A percentile compares a stretch with the other conserved stretches of the same genome.
Evolutionary conservation across 2,888 invertebrate genomes (phyloP).

Genomic region (Psococerastis gibbosa): DNA sequence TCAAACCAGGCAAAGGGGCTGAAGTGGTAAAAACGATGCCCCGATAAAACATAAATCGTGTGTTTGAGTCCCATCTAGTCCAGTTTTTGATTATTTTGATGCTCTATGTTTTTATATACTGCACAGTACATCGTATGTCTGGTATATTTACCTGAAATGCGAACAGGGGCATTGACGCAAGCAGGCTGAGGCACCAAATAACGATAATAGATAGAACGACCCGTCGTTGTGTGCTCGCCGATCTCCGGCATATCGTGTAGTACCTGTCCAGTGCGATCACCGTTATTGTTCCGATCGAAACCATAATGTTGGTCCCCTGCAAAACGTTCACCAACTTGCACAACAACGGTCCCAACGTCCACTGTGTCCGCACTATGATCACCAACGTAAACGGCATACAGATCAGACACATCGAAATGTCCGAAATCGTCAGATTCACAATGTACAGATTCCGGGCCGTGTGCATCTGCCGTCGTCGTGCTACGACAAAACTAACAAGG

Average conservation of each 20-base stretch:
- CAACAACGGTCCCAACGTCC: constrained; percentile 34
- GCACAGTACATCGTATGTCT: too few species aligned
- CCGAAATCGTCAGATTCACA: constrained; percentile 36
- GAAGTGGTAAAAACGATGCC: too few species aligned
- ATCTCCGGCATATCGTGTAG: constrained; percentile 25
- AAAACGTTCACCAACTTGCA: constrained; percentile 36
- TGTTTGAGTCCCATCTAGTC: too few species aligned
- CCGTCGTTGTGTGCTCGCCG: constrained; percentile 17
- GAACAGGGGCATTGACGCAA: constrained; percentile 20
- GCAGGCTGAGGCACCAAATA: constrained; percentile 20
- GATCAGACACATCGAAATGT: constrained; percentile 34
- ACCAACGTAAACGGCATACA: constrained; percentile 39
- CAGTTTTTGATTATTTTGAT: too few species aligned
- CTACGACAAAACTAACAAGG: constrained; percentile 24
- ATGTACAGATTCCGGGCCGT: constrained; percentile 32
- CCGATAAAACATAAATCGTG: too few species aligned
- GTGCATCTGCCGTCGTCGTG: constrained; percentile 21
- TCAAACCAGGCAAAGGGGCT: too few species aligned
- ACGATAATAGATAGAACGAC: constrained; percentile 20
- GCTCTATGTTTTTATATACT: too few species aligned
- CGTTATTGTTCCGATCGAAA: constrained; percentile 38
- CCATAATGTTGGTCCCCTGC: constrained; percentile 37
- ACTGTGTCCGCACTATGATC: constrained; percentile 27
- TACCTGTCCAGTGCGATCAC: constrained; percentile 31
- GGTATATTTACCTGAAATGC: constrained; percentile 22